phyloP scores from a whole-genome alignment of 2,113 vertebrate genomes.

The Urocolius indicus region DNA sequence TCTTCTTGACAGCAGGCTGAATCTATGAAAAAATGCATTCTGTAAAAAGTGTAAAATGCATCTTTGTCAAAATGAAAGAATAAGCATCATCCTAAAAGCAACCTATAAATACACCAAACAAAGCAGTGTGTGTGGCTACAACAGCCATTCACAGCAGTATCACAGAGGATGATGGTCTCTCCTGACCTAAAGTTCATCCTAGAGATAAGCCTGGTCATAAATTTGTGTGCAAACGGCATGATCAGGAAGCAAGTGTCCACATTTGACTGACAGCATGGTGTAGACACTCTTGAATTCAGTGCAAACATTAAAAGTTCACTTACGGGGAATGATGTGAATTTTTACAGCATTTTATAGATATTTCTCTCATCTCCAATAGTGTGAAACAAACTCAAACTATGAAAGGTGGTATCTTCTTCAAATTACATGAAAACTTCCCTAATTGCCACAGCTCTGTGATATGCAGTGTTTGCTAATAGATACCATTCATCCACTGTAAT shows the following conservation, averaged over 20 bases:
- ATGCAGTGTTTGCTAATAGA: neutral
- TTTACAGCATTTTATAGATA: neutral
- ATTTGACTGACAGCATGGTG: neutral
- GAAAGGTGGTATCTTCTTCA: neutral
- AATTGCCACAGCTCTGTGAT: neutral
- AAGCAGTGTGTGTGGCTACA: neutral
- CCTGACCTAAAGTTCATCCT: neutral
- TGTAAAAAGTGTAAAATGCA: neutral
- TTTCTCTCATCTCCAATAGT: neutral
- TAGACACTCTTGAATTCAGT: neutral
- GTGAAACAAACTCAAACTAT: neutral
- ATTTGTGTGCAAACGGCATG: neutral
- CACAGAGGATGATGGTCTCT: neutral
- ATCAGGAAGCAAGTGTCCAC: neutral
- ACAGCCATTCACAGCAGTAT: neutral
- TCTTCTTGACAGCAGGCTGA: neutral
- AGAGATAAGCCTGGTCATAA: neutral
- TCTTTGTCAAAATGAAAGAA: neutral
- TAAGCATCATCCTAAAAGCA: neutral
- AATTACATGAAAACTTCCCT: neutral
- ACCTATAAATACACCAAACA: neutral
- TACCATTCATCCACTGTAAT: neutral
- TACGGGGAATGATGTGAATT: neutral
- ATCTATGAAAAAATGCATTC: neutral
- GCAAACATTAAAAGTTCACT: neutral